A percentile compares a stretch with the other conserved stretches of the same genome.
These are phyloP conservation scores for Lucinisca nassula DNA, from an alignment of 2,888 invertebrate species.

Conservation along the genomic window DNA sequence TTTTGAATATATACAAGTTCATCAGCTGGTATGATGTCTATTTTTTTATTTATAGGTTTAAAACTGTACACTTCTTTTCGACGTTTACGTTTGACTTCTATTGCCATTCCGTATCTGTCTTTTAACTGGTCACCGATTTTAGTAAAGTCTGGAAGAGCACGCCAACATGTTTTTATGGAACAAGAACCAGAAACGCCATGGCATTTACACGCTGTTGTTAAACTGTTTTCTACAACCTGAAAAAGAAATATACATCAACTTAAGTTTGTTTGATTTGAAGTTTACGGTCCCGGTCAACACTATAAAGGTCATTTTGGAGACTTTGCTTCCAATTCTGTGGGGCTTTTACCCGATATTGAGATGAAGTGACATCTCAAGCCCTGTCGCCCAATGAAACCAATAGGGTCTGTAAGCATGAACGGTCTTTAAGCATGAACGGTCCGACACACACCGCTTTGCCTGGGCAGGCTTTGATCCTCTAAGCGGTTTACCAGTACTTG, in stretches of 20 bases:
- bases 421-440: no score
- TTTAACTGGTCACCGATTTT: slow-evolving; percentile 89
- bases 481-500: no score
- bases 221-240: slow-evolving; percentile 91
- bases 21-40: slow-evolving; percentile 88
- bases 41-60: slow-evolving; percentile 87
- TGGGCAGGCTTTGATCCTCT: no score
- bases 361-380: no score
- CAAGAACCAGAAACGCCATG: slow-evolving; percentile 95
- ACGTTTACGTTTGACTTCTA: slow-evolving; percentile 81
- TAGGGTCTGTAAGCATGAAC: no score
- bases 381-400: no score
- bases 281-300: no score
- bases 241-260: slow-evolving; percentile 34
- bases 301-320: no score
- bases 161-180: slow-evolving; percentile 94
- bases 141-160: slow-evolving; percentile 90
- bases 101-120: slow-evolving; percentile 90
- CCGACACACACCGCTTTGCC: no score
- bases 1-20: slow-evolving; percentile 93
- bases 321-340: no score
- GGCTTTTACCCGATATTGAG: no score
- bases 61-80: slow-evolving; percentile 78
- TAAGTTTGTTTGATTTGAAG: no score
- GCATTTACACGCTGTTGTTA: slow-evolving; percentile 93